Base-by-base conservation (phyloP, 2,797 vertebrate genomes). In the Xyrichtys novacula region DNA sequence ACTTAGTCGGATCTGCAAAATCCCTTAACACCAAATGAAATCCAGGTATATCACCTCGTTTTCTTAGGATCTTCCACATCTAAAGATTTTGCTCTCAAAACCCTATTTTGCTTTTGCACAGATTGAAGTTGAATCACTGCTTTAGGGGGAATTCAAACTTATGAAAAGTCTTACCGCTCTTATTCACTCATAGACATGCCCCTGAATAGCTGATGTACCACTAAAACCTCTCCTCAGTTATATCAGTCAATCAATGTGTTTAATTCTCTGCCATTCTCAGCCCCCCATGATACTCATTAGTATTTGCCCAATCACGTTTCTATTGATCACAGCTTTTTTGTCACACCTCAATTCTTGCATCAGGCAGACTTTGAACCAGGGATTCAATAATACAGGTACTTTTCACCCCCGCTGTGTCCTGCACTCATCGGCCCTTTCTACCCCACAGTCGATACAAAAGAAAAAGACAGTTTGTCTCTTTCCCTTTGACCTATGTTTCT, bases 401-500 rank as follows among this genome's bases (percentile, higher is more conserved):
- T 49, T 34, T 31, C 14, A n/a, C 14, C 47, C 14, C 58, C 25
- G 5, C 11, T 54, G 17, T 53, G 60, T 19, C 28, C 59, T 71
- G 43, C 17, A 43, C 25, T 64, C 17, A 39, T 29, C 32, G 20
- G 23, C 25, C 60, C 38, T 17, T 46, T 70, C 25, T 60, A 26
- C 58, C 7, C 14, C 23, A 12, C 17, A 70, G 22, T 66, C 65
- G 34, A 48, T 34, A 26, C 26, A 23, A 66, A 57, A 58, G 53
- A 40, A 20, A 52, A 50, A 44, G 1, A 29, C 14, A 10, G 60
- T 58, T 55, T 26, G 34, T 64, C n/a, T 69, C 6, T 48, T 73
- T 74, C 43, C 32, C 48, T 77, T 64, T 85, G 80, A 89, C 77
- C 80, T 83, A 22, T 63, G 63, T 71, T 82, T 87, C 63, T 78